Percentiles rank a stretch among this genome's conserved stretches.
phyloP scores from a whole-genome alignment of 1,140 invertebrate species.

The Drosophila dunni region DNA sequence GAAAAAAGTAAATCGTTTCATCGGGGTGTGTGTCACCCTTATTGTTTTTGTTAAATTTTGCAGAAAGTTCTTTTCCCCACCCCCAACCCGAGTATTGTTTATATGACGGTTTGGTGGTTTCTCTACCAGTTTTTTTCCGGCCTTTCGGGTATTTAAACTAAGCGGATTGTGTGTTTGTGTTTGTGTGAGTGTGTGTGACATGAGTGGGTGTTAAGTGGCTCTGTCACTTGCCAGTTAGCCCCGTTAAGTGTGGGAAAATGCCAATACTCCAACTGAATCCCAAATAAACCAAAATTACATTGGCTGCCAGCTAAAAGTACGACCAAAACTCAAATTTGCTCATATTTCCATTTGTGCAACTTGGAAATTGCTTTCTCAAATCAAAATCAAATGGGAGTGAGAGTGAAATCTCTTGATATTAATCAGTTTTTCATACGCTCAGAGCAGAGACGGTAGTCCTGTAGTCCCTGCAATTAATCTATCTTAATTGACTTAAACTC shows the following conservation, averaged over 20 bases:
- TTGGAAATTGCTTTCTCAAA: constrained; percentile 5
- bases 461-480: constrained; percentile 58
- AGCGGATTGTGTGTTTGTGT: constrained; percentile 80
- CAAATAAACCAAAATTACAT: constrained; percentile 6
- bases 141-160: constrained; percentile 83
- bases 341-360: constrained; percentile 1
- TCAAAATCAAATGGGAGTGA: constrained; percentile 15
- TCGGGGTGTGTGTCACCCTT: constrained; percentile 57
- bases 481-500: constrained; percentile 75
- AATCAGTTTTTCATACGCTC: constrained; percentile 56
- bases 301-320: background rate
- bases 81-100: constrained; percentile 16
- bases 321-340: background rate
- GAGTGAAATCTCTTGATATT: constrained; percentile 64
- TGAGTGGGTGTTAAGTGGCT: constrained; percentile 83
- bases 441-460: constrained; percentile 8
- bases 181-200: constrained; percentile 77
- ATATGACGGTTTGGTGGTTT: constrained; percentile 35
- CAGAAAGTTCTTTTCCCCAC: constrained; percentile 68
- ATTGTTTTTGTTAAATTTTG: constrained; percentile 83
- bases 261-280: background rate
- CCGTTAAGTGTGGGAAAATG: constrained; percentile 58
- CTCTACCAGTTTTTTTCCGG: constrained; percentile 65
- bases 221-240: constrained; percentile 69
- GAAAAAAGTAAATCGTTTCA: constrained; percentile 51